Conservation (phyloP, 2,888 invertebrate genomes). For the Cacoxenus indagator region DNA sequence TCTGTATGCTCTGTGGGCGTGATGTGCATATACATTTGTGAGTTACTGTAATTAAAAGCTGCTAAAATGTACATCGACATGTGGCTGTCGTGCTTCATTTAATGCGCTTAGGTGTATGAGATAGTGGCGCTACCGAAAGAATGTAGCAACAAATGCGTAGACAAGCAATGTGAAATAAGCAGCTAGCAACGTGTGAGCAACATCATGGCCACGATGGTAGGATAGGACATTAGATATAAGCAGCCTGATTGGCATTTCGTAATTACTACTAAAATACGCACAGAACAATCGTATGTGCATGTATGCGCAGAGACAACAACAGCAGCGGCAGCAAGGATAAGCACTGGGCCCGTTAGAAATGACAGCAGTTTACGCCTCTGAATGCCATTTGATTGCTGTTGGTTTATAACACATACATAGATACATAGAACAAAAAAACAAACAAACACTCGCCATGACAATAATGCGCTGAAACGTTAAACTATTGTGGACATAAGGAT, state of each 20-base stretch:
- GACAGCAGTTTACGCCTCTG: slow-evolving; percentile 6
- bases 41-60: not conserved
- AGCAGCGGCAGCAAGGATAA: not conserved
- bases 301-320: not conserved
- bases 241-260: not conserved
- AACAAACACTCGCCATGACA: slow-evolving; percentile 49
- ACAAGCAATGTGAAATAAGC: not conserved
- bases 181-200: not conserved
- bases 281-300: not conserved
- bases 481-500: slow-evolving; percentile 65
- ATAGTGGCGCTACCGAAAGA: not conserved
- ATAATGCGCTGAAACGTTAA: slow-evolving; percentile 63
- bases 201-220: too few relatives aligned
- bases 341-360: not conserved
- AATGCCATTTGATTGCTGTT: slow-evolving; percentile 11
- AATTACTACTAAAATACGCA: not conserved
- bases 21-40: not conserved
- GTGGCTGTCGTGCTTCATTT: not conserved
- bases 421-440: not conserved
- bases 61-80: not conserved
- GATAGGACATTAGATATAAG: not conserved
- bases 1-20: too few relatives aligned
- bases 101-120: not conserved
- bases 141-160: not conserved
- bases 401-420: slow-evolving; percentile 2